Evolutionary conservation across 2,888 invertebrate species (phyloP), one percentile per base, ranked within the genome.

Genomic region (Venusia cambrica): DNA sequence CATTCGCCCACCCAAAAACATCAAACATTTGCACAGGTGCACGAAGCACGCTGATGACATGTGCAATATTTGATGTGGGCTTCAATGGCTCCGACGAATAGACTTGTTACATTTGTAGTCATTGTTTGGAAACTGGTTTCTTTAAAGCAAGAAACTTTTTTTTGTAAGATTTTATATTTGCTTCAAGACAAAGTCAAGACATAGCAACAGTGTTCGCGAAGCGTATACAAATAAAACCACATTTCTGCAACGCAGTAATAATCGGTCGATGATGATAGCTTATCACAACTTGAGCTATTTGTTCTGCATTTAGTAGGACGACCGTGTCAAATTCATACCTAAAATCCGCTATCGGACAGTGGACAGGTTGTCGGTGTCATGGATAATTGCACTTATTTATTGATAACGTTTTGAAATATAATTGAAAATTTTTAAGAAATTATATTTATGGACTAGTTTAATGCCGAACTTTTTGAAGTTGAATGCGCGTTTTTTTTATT

Each of bases 11-110:
- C 73, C 68, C 63, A 62, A 57, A 54, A 55, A 69, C 57, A 58
- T 79, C 78, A 69, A 67, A 66, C 59, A 61, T 81, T 80, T 71
- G 62, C 50, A 70, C 79, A 81, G 73, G 70, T 80, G 81, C 78
- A 77, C 50, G 62, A 50, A 49, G 46, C 51, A 57, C 48, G 43
- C 49, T 45, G 49, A 53, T 45, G 55, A 53, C 62, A 64, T 68
- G 59, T 75, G 76, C 75, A 77, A 75, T 71, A 64, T 78, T 77
- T 64, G 58, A 58, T 48, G 20, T 40, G 40, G 32, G 34, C 54
- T 39, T 54, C 53, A 56, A 61, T 47, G 45, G 12, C 19, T 27
- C 25, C 30, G 33, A 38, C 22, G 2, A 26, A 19, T 12, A 6
- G n/a, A n/a, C n/a, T n/a, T n/a, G n/a, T 21, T 6, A 15, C 13